Conservation (phyloP, 2,113 vertebrate species). For the Notothenia coriiceps region DNA sequence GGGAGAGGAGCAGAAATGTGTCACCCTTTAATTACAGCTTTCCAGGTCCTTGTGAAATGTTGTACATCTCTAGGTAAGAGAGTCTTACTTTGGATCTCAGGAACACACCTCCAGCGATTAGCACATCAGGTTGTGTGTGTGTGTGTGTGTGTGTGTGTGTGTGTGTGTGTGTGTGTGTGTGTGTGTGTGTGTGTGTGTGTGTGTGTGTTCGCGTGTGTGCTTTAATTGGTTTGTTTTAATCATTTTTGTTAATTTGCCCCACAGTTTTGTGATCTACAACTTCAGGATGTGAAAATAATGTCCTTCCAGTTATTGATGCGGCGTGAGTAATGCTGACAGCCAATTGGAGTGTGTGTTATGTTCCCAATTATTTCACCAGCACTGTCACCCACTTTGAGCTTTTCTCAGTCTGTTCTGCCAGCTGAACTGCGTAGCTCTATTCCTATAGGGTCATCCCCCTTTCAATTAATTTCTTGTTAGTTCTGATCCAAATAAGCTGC, state of each 20-base stretch:
- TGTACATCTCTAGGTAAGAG: constrained; percentile 76
- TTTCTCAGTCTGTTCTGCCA: constrained; percentile 66
- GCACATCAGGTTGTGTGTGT: constrained; percentile 55
- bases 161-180: constrained; percentile 17
- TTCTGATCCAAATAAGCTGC: constrained; percentile 79
- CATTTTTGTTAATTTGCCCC: constrained; percentile 35
- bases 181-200: background rate
- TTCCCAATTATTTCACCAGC: constrained; percentile 68
- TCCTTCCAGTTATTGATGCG: constrained; percentile 46
- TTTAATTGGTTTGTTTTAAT: constrained; percentile 46
- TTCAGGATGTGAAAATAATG: constrained; percentile 38
- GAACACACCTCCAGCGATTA: constrained; percentile 78
- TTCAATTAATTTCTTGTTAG: constrained; percentile 83
- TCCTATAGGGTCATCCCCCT: constrained; percentile 73
- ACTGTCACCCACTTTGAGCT: constrained; percentile 63
- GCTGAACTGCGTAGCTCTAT: constrained; percentile 62
- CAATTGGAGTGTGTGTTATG: constrained; percentile 56
- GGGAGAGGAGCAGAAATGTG: constrained; percentile 81
- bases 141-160: constrained; percentile 20
- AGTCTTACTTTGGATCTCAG: constrained; percentile 70
- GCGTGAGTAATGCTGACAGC: constrained; percentile 45
- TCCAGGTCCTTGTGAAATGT: constrained; percentile 77
- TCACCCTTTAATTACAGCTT: constrained; percentile 84
- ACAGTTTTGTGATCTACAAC: constrained; percentile 25
- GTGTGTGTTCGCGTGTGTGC: background rate